A percentile compares a stretch with the other conserved stretches of the same genome.
These are phyloP conservation scores for Chelmon rostratus DNA, from an alignment of 2,797 vertebrate genomes.

Conservation along the genomic window DNA sequence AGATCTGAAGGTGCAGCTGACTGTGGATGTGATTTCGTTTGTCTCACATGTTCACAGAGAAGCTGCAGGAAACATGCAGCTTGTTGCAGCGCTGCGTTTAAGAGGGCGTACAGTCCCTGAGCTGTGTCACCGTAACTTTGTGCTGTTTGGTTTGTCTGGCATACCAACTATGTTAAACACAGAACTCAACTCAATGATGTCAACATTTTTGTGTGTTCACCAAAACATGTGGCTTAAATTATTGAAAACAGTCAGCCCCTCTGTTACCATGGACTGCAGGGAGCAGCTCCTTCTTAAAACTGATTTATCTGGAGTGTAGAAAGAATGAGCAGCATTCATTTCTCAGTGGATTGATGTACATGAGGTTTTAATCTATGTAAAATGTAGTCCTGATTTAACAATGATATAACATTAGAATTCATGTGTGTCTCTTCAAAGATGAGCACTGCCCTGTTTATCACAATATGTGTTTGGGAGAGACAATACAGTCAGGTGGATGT, in stretches of 20 bases:
- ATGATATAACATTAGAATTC: accelerated
- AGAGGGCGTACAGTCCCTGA: no score
- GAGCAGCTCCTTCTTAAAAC: neutral
- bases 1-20: neutral
- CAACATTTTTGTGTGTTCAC: neutral
- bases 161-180: neutral
- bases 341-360: neutral
- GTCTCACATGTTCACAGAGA: neutral
- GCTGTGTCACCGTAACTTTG: neutral
- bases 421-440: neutral
- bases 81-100: neutral
- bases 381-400: neutral
- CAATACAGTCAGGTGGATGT: neutral
- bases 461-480: neutral
- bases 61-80: neutral
- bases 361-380: neutral
- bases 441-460: neutral
- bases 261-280: neutral
- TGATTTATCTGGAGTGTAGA: neutral
- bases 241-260: slow-evolving; percentile 19
- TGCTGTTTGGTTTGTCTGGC: neutral
- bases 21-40: neutral
- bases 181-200: neutral
- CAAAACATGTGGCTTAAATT: slow-evolving; percentile 32
- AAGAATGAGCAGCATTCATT: no score